Percentiles rank a stretch among this genome's conserved stretches.
Evolutionary conservation across 2,113 vertebrate species (phyloP).

Genomic region (Gorilla gorilla): DNA sequence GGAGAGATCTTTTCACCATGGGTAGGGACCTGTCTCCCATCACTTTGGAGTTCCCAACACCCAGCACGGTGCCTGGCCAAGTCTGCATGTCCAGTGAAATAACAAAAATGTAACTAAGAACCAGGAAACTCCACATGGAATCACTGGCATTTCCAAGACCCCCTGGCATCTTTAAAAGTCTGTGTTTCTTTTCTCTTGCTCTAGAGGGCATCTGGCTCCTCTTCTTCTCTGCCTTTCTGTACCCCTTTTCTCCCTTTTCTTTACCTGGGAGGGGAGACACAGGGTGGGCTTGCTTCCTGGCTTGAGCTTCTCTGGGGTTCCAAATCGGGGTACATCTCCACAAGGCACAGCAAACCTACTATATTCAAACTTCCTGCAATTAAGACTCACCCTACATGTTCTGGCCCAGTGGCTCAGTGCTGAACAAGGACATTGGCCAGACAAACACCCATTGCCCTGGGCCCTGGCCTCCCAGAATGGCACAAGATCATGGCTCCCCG

Average conservation of each 20-base stretch:
- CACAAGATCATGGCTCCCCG: neutral
- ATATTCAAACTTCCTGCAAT: neutral
- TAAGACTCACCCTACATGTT: neutral
- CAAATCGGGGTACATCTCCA: neutral
- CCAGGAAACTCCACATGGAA: neutral
- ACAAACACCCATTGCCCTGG: neutral
- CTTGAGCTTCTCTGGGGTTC: neutral
- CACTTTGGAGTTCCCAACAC: neutral
- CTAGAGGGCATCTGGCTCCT: neutral
- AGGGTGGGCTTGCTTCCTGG: neutral
- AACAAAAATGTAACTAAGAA: neutral
- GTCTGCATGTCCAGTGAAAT: neutral
- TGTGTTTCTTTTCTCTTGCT: neutral
- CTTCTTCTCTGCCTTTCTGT: neutral
- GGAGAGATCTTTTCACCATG: neutral
- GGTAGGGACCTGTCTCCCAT: neutral
- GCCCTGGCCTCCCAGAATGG: too few relatives aligned
- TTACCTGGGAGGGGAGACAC: neutral
- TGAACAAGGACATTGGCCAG: neutral
- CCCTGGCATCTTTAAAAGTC: neutral
- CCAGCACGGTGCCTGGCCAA: neutral
- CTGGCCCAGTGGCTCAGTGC: neutral
- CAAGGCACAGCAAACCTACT: neutral
- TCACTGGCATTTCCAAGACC: neutral
- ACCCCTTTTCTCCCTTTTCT: neutral